Percentiles rank a stretch among this genome's conserved stretches.
Evolutionary conservation across 2,888 invertebrate species (phyloP).

Genomic region (Ptilodon capucinus): DNA sequence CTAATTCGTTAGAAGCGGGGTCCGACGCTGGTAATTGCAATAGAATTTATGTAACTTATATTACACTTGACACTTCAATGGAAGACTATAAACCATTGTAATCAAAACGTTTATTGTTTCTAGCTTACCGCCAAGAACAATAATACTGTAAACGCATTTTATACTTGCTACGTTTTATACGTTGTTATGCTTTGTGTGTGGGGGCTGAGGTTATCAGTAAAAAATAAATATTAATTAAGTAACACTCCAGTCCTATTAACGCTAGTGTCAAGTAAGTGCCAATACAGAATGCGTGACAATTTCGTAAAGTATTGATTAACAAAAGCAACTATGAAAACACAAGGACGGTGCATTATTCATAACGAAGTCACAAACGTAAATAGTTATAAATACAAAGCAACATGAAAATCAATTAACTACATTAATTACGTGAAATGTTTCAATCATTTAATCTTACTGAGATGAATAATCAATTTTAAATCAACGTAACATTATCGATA

Average conservation of each 20-base stretch:
- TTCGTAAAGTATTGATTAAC: too few species aligned
- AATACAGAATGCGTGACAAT: too few species aligned
- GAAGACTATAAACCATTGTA: slow-evolving; percentile 48
- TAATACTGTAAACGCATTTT: too few species aligned
- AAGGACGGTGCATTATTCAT: slow-evolving; percentile 6
- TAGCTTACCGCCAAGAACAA: too few species aligned
- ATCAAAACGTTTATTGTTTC: neutral
- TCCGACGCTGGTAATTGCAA: slow-evolving; percentile 6
- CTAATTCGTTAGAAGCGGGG: slow-evolving; percentile 39
- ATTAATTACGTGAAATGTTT: slow-evolving; percentile 19
- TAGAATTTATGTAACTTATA: slow-evolving; percentile 11
- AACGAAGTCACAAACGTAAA: slow-evolving; percentile 21
- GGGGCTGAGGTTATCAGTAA: too few species aligned
- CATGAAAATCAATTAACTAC: slow-evolving; percentile 19
- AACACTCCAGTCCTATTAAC: too few species aligned
- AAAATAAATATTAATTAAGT: too few species aligned
- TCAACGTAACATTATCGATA: slow-evolving; percentile 16
- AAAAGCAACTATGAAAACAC: neutral
- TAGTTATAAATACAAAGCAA: slow-evolving; percentile 18
- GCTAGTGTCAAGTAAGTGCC: too few species aligned
- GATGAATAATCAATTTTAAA: slow-evolving; percentile 19
- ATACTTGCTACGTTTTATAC: too few species aligned
- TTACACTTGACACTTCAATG: slow-evolving; percentile 53
- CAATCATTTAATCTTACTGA: slow-evolving; percentile 39
- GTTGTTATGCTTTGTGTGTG: too few species aligned